Percentiles rank a stretch among this genome's conserved stretches.
phyloP scores from a whole-genome alignment of 2,888 invertebrate genomes.

The Atethmia centrago region DNA sequence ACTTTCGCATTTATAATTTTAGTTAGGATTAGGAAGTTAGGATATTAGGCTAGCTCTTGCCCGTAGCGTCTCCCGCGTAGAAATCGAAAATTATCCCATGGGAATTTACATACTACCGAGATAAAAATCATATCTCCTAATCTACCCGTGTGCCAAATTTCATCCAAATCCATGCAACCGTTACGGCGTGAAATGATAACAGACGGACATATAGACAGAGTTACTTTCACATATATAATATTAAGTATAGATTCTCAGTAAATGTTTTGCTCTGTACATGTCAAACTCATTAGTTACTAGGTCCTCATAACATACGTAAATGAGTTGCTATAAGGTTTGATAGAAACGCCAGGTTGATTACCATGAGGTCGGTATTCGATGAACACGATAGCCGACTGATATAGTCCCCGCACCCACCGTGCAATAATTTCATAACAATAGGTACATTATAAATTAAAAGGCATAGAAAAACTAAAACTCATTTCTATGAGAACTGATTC shows the following conservation, averaged over 20 bases:
- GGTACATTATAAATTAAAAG: slow-evolving; percentile 16
- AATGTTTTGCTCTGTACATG: slow-evolving; percentile 19
- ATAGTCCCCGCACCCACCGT: slow-evolving; percentile 25
- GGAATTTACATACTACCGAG: too few species aligned
- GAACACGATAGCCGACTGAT: slow-evolving; percentile 26
- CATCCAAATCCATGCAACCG: neutral
- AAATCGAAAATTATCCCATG: too few species aligned
- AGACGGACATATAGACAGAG: neutral
- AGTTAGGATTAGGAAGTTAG: too few species aligned
- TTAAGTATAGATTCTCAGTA: neutral
- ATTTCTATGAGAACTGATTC: slow-evolving; percentile 46
- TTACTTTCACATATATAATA: neutral
- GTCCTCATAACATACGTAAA: slow-evolving; percentile 28
- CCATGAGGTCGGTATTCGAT: slow-evolving; percentile 27
- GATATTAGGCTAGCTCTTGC: too few species aligned
- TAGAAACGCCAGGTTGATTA: slow-evolving; percentile 31
- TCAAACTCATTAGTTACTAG: slow-evolving; percentile 36
- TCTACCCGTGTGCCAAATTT: too few species aligned
- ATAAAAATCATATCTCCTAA: too few species aligned
- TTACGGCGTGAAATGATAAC: neutral
- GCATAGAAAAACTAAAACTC: slow-evolving; percentile 32
- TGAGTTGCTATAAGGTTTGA: slow-evolving; percentile 23
- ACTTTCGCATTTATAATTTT: too few species aligned
- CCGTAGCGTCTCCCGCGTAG: too few species aligned
- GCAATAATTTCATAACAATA: slow-evolving; percentile 44